These are phyloP conservation scores for Bibio marci DNA, from an alignment of 2,888 invertebrate genomes.

Conservation along the genomic window DNA sequence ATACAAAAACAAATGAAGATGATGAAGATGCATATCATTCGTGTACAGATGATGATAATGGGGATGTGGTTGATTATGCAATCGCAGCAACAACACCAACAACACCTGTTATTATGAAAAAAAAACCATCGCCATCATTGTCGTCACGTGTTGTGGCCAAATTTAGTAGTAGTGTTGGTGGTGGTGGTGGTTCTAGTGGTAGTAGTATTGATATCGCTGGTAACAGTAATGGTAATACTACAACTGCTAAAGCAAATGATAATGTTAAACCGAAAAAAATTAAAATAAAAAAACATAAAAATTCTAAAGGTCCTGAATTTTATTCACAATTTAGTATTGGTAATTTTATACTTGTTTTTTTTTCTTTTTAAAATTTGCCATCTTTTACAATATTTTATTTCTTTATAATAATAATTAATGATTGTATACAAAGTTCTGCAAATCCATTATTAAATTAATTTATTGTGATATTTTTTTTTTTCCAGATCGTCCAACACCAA, in stretches of 20 bases:
- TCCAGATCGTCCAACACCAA: constrained; percentile 24
- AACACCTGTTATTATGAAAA: background rate
- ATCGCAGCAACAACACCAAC: background rate
- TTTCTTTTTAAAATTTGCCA: background rate
- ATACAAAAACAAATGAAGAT: background rate
- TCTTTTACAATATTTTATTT: constrained; percentile 2
- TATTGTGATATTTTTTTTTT: background rate
- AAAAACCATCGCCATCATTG: constrained; percentile 20
- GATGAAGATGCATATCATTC: constrained; percentile 3
- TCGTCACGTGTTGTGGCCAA: constrained; percentile 26
- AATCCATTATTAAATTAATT: too few species aligned
- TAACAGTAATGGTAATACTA: constrained; percentile 17
- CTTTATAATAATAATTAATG: background rate
- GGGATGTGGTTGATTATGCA: too few species aligned
- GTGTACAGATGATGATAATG: constrained; percentile 1
- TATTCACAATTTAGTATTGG: constrained; percentile 24
- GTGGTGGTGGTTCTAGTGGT: too few species aligned
- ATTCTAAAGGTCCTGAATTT: constrained; percentile 17
- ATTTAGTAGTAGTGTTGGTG: constrained; percentile 16
- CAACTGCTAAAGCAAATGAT: constrained; percentile 15
- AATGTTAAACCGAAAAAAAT: constrained; percentile 14
- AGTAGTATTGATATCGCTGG: too few species aligned
- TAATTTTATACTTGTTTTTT: constrained; percentile 10
- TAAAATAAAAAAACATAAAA: constrained; percentile 19
- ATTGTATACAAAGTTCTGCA: too few species aligned